Conservation (phyloP, 2,888 invertebrate genomes). For the Plebejus anna region DNA sequence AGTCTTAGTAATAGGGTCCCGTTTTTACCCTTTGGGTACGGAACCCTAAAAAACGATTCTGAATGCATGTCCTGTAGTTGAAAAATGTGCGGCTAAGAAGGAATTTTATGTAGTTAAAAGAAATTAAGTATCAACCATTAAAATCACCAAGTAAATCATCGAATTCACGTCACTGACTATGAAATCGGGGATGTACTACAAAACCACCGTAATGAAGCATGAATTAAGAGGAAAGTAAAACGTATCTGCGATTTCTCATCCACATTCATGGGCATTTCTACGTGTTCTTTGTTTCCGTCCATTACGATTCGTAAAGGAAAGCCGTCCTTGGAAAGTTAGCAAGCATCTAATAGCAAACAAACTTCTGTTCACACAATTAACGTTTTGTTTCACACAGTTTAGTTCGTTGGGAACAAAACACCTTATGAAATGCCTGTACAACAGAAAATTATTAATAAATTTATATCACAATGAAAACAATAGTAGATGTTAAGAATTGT, state of each 20-base stretch:
- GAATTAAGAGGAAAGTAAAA: slow-evolving; percentile 5
- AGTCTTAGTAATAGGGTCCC: no score
- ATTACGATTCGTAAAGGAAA: slow-evolving; percentile 46
- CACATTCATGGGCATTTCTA: slow-evolving; percentile 34
- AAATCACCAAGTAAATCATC: background rate
- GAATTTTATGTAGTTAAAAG: background rate
- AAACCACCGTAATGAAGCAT: background rate
- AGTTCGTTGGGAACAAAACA: slow-evolving; percentile 15
- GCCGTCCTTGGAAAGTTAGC: slow-evolving; percentile 61
- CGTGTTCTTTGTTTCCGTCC: slow-evolving; percentile 33
- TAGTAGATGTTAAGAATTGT: background rate
- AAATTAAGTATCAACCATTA: background rate
- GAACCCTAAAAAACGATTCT: background rate
- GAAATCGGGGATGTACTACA: background rate
- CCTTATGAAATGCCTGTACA: background rate
- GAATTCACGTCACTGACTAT: background rate
- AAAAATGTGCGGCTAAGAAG: no score
- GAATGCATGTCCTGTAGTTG: background rate
- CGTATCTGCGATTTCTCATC: background rate
- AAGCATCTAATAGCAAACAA: slow-evolving; percentile 47
- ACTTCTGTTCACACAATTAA: slow-evolving; percentile 38
- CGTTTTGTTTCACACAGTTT: slow-evolving; percentile 33
- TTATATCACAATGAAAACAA: background rate
- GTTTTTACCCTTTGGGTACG: no score
- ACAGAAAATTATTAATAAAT: background rate